Percentiles rank a stretch among this genome's conserved stretches.
These are phyloP conservation scores for Drosophila heteroneura DNA, from an alignment of 2,888 invertebrate species.

Conservation along the genomic window DNA sequence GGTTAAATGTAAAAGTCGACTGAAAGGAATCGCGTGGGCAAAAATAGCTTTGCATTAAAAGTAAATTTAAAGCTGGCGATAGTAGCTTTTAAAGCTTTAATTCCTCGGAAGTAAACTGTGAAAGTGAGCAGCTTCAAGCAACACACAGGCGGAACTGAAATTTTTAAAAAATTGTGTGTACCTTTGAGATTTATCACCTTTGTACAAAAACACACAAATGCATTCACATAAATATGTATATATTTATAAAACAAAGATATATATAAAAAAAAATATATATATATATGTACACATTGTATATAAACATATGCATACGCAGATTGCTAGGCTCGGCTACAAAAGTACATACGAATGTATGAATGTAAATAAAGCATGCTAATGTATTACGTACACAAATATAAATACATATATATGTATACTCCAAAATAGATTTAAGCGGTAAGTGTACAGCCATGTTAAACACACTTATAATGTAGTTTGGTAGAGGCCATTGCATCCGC, in stretches of 20 bases:
- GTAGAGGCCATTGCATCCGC: not conserved
- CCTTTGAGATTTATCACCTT: constrained; percentile 19
- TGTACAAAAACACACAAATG: not conserved
- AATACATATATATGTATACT: not conserved
- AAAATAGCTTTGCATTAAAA: constrained; percentile 43
- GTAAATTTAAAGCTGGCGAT: constrained; percentile 43
- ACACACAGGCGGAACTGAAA: constrained; percentile 25
- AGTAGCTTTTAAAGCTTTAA: constrained; percentile 57
- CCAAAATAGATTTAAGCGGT: not conserved
- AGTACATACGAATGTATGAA: not conserved
- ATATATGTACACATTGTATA: not conserved
- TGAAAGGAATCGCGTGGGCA: constrained; percentile 47
- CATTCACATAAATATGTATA: constrained; percentile 1
- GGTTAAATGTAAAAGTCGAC: constrained; percentile 35
- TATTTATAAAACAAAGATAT: constrained; percentile 1
- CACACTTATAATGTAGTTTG: not conserved
- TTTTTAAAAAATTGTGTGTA: constrained; percentile 28
- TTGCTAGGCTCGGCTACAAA: not conserved
- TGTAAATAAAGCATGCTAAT: not conserved
- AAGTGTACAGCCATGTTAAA: not conserved
- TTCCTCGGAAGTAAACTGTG: constrained; percentile 30
- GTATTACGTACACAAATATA: not conserved
- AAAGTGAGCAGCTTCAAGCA: constrained; percentile 29
- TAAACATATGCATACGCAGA: not conserved
- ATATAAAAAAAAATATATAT: not conserved